Base-by-base conservation (phyloP, 2,113 vertebrate species). In the Asarcornis scutulata region DNA sequence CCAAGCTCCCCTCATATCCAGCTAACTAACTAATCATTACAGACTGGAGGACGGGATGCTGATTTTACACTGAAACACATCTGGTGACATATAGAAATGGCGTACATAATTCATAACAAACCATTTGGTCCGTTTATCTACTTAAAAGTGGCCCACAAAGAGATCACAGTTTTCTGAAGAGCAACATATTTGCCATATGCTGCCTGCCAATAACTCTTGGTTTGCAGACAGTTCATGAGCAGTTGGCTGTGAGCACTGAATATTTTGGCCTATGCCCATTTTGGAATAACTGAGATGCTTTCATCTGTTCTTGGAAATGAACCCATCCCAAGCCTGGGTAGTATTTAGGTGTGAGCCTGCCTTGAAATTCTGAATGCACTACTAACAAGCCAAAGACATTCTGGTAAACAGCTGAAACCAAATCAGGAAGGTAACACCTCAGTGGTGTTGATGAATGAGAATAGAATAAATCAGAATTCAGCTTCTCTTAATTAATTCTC, bases 181-280 rank as follows among this genome's bases (percentile, higher is more conserved):
- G 88, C 60, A 66, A 68, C 93, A n/a, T 46, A 91, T 96, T 95
- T 90, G 64, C 90, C 88, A 84, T 93, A 86, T n/a, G 16, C 76
- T 68, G 85, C 79, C 80, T 95, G 92, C 91, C 95, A 96, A 75
- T 91, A 93, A 62, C 90, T 93, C 83, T 60, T 53, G 88, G 83
- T 95, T 93, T 92, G 86, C 56, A 93, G 95, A 96, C 62, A 72
- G 73, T 88, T 94, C 91, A 90, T 7, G 80, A 96, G 85, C 86
- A 83, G 64, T 83, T 96, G 95, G 91, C 78, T 93, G 72, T 23
- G 73, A 95, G 42, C 32, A 15, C 25, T 48, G 79, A 88, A 31
- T 81, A 32, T 63, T 96, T 93, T 97, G 95, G 96, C 93, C 96
- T 92, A 36, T 95, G 95, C 84, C 74, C 89, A 85, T 83, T 79